Base-by-base conservation (phyloP, 1,140 invertebrate genomes). In the Lerema accius region DNA sequence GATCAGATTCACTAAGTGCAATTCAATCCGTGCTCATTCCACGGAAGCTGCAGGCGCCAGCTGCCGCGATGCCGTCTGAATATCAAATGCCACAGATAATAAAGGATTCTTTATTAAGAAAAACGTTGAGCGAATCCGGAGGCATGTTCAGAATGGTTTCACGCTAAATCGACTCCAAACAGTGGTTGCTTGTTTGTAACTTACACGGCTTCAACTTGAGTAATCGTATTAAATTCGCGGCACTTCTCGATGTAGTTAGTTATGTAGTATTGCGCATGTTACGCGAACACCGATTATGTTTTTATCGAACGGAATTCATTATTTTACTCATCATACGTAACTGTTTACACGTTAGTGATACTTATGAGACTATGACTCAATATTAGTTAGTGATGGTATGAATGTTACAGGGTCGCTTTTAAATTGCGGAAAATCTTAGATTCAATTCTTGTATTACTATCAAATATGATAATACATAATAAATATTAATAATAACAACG, bases 31-130 rank as follows among this genome's bases (percentile, higher is more conserved):
- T 73, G 68, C 55, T 75, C 77, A 81, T 73, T 79, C 70, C 67
- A 83, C 84, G 81, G 85, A 86, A 88, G 85, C 86, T 68, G 51
- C 67, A 72, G 84, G 86, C 84, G 84, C 84, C 84, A 84, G 84
- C 84, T 89, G 86, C 76, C 65, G 67, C n/a, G n/a, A n/a, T n/a
- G n/a, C n/a, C n/a, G 28, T 45, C n/a, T 17, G 50, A 67, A 78
- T 84, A 81, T 86, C 83, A 66, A 82, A 80, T 88, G 60, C 62
- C 82, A 60, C 53, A 71, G 77, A 83, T 81, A 80, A 86, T 84
- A 84, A 84, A 82, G 82, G 76, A 81, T 84, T 78, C 82, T 74
- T 85, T 87, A 86, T 85, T 78, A 78, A 66, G 77, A 86, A 83
- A 80, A 80, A 82, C 70, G 80, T 84, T 84, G 78, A 73, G 76